Evolutionary conservation across 1,140 invertebrate genomes (phyloP), one percentile per base, ranked within the genome.

Genomic region (Pseudomyrmex dendroicus): DNA sequence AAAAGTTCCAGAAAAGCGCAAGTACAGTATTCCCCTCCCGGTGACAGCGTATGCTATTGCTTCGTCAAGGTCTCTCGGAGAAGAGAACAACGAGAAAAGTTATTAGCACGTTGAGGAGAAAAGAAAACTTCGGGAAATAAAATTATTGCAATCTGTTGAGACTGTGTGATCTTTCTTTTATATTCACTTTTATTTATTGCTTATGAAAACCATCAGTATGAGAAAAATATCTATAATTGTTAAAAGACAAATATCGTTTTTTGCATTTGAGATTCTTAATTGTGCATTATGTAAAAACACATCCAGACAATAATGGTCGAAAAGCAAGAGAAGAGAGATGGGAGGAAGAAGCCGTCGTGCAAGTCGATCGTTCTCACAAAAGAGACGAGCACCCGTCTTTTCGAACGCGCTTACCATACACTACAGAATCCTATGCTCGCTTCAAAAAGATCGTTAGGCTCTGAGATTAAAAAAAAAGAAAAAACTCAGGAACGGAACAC

Each of bases 301-400:
- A 22, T n/a, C 3, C 46, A 22, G 46, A 22, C 64, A 50, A 80
- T 68, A 68, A 57, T 50, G 66, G 22, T 56, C 66, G 54, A 72
- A 20, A 25, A 80, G 22, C 17, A 54, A 66, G 22, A 35, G 82
- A 48, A 48, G 46, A 54, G 44, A 54, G 22, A 52, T 46, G 12
- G 35, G 77, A 73, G 68, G 57, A 50, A 83, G 62, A 78, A 74
- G 46, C 22, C 25, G 22, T 22, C 59, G 46, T 22, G 52, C 17
- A 66, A 88, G 64, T 68, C 78, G 73, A 82, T 85, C 59, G 56
- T 88, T 68, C 64, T 57, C 73, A 84, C 80, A 77, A 78, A 86
- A 84, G 86, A 76, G 20, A 87, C 73, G 67, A 20, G 54, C 70
- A 59, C 48, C 68, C 67, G 80, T 76, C 48, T 73, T 74, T 73